Evolutionary conservation across 1,140 invertebrate genomes (phyloP), one percentile per base, ranked within the genome.

Genomic region (Telenomus remus): DNA sequence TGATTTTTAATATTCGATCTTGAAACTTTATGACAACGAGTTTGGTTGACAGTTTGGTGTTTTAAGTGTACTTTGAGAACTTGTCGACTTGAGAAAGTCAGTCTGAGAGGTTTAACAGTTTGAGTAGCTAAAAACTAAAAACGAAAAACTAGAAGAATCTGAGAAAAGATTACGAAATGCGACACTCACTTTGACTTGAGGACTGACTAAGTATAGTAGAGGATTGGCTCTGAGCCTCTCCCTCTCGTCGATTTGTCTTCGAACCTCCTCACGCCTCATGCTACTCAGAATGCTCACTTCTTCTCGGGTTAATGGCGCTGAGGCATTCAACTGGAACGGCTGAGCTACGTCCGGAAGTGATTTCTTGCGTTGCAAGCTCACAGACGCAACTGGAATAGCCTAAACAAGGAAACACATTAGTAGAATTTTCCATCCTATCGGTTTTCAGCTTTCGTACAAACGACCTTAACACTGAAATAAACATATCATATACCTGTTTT

Each of bases 221-320:
- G 97, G 97, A 91, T 98, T 98, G 78, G 95, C 95, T 84, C 95
- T 91, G 60, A 97, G 92, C 86, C 95, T 92, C 88, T 98, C 97
- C 57, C 94, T 93, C 86, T 98, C 94, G 86, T 99, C 96, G 80
- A 94, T 92, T 89, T 97, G 93, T 70, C 95, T 91, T 78, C 97
- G 92, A 50, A 98, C 90, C 87, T 98, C 97, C 87, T 99, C 97
- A 65, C 98, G 91, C 57, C 97, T 92, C 69, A 96, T 94, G 56
- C 95, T 96, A 77, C 97, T 96, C 76, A 99, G 90, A 11, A 94
- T 92, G 51, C 96, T 97, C 5, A 97, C 96, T 89, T 99, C 97
- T 89, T 99, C 97, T 55, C 98, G 91, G 10, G 95, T 94, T 93
- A 98, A 95, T 37, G 94, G 91, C 60, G 92, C 92, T 4, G 92